phyloP scores from a whole-genome alignment of 2,113 vertebrate genomes.

The Coregonus clupeaformis region DNA sequence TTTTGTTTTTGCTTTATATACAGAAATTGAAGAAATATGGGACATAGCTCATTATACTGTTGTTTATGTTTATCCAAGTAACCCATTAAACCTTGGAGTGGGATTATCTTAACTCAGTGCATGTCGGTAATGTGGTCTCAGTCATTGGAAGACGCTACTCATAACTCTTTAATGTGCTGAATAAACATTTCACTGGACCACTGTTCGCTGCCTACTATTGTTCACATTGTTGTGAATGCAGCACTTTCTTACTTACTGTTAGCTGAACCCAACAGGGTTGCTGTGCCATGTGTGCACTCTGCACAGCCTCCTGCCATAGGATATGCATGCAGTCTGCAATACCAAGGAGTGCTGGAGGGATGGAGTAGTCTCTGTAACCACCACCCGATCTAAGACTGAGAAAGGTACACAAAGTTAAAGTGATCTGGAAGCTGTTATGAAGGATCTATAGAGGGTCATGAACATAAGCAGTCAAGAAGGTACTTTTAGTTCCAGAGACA shows the following conservation, averaged over 20 bases:
- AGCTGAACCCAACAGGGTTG: slow-evolving; percentile 50
- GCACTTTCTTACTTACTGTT: slow-evolving; percentile 62
- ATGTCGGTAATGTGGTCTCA: slow-evolving; percentile 68
- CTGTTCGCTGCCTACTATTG: slow-evolving; percentile 60
- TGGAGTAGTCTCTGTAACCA: neutral
- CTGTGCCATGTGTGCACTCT: slow-evolving; percentile 4
- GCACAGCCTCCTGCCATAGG: neutral
- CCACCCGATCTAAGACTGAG: neutral
- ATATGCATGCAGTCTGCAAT: slow-evolving; percentile 39
- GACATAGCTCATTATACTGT: slow-evolving; percentile 68
- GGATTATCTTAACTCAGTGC: slow-evolving; percentile 55
- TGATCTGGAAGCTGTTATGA: no score
- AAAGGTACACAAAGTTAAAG: neutral
- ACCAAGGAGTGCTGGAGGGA: slow-evolving; percentile 34
- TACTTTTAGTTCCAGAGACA: no score
- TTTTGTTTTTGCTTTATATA: slow-evolving; percentile 68
- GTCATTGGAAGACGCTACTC: slow-evolving; percentile 67
- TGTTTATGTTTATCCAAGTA: slow-evolving; percentile 73
- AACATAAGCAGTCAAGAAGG: neutral
- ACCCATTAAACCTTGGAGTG: slow-evolving; percentile 66
- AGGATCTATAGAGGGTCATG: neutral
- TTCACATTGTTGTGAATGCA: slow-evolving; percentile 75
- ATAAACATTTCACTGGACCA: slow-evolving; percentile 71
- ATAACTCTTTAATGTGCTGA: slow-evolving; percentile 78
- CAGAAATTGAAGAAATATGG: slow-evolving; percentile 61